Evolutionary conservation across 2,113 vertebrate species (phyloP), one percentile per base, ranked within the genome.

Genomic region (Hiodon tergisus): DNA sequence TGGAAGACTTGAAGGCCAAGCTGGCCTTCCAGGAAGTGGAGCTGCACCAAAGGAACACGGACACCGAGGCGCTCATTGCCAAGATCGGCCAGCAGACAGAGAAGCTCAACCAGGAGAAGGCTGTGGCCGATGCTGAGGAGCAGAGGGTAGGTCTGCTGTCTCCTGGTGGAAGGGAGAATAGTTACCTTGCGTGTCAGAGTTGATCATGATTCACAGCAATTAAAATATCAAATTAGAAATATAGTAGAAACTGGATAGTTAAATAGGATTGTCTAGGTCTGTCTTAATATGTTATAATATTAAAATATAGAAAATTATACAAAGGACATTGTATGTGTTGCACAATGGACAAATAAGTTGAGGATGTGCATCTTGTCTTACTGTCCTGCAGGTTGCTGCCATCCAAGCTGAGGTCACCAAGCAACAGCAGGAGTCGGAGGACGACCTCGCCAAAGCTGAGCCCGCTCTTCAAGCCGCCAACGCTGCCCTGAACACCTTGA

Each of bases 1-100:
- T 96, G 82, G 92, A 98, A 90, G 93, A 96, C 84, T 84, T 93
- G 79, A 95, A 92, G 80, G 91, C 92, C 81, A 93, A 94, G 88
- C 85, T 93, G 83, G 91, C 91, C 59, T 75, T 93, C 83, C 93
- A 94, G 85, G 91, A 94, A 83, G 92, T 87, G 83, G 92, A 93
- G 88, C 87, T 96, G 85, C 90, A 90, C 89, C 92, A 90, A 83
- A 91, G 90, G 83, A 95, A 95, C 87, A 89, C 90, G 69, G 93
- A 91, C 76, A 87, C 84, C 0, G 87, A 93, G 85, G 86, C 87
- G 54, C 87, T 91, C 68, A 85, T 81, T 63, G 80, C 85, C 70
- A 89, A 93, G 88, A 90, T 80, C 77, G 90, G 89, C 76, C 85
- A 91, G 73, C 72, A 88, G 80, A 83, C 80, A 16, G 87, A 92